Evolutionary conservation across 2,888 invertebrate species (phyloP), one percentile per base, ranked within the genome.

Genomic region (Schizotus pectinicornis): DNA sequence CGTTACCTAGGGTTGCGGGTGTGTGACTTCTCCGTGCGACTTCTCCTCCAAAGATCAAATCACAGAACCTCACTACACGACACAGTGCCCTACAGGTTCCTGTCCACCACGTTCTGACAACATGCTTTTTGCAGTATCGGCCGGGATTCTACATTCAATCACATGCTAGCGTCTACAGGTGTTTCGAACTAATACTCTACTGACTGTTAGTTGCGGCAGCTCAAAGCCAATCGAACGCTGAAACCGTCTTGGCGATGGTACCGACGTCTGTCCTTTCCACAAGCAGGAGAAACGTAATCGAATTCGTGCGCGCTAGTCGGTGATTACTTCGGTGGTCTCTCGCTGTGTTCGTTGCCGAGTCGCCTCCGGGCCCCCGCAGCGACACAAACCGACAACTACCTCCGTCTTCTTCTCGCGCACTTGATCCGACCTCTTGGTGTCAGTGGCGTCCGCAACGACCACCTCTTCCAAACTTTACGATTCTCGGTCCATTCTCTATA

Each of bases 311-410:
- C 65, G 70, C 62, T 46, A 63, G 73, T 72, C 72, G 63, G 62
- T 69, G 69, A 68, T 72, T 65, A 65, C 65, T 68, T 70, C 73
- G 56, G 62, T 64, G 60, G 68, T 64, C 68, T 62, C 66, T 71
- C 67, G 72, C 71, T 66, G 85, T 84, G 69, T 69, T 69, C 72
- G 67, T 70, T 68, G 67, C 68, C 67, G 69, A 65, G 85, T 85
- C 85, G 86, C 87, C 87, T 86, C 86, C 86, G 85, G 86, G 85
- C 85, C 85, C 85, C 85, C 81, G 74, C 72, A 67, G 82, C 82
- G 82, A 82, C 81, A 82, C 81, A 81, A 82, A 81, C 84, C 81
- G 83, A 81, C 84, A 59, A 51, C 56, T 63, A 51, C 36, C 50
- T 59, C 64, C 81, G 70, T 82, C 81, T 78, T 75, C 8, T 14